These are phyloP conservation scores for Sminthurides aquaticus DNA, from an alignment of 2,888 invertebrate genomes.

Conservation along the genomic window DNA sequence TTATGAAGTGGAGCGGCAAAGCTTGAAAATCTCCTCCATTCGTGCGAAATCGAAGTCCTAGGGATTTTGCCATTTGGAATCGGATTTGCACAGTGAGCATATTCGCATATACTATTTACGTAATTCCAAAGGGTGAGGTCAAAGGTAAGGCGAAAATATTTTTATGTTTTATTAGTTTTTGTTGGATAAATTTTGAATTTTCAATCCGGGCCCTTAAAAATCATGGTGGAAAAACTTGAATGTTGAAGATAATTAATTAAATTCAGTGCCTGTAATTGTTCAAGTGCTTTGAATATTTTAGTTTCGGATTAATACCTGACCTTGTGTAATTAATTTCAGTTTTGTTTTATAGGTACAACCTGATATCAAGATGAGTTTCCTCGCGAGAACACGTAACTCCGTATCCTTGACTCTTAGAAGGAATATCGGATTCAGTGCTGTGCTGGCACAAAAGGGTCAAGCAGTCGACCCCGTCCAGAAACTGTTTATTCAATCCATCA, in stretches of 20 bases:
- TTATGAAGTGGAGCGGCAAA: no score
- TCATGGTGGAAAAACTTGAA: no score
- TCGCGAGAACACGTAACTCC: conserved; percentile 31
- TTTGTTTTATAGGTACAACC: conserved; percentile 8
- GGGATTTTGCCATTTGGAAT: no score
- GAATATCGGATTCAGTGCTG: conserved; percentile 65
- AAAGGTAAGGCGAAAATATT: neutral
- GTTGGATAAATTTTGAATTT: neutral
- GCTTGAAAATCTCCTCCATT: no score
- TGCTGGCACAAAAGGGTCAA: conserved; percentile 53
- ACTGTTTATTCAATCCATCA: conserved; percentile 82
- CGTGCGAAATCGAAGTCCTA: no score
- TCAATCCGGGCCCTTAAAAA: neutral
- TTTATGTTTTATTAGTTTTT: neutral
- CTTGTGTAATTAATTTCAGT: neutral
- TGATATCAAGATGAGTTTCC: conserved; percentile 36
- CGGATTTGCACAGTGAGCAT: neutral
- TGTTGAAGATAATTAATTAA: neutral
- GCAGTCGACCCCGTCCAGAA: conserved; percentile 86
- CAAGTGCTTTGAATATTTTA: no score
- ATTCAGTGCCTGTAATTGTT: no score
- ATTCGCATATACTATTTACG: neutral
- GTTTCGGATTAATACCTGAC: no score
- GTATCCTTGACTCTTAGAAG: conserved; percentile 47
- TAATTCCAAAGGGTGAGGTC: neutral